phyloP scores from a whole-genome alignment of 2,797 vertebrate genomes.

The Helicolenus hilgendorfi region DNA sequence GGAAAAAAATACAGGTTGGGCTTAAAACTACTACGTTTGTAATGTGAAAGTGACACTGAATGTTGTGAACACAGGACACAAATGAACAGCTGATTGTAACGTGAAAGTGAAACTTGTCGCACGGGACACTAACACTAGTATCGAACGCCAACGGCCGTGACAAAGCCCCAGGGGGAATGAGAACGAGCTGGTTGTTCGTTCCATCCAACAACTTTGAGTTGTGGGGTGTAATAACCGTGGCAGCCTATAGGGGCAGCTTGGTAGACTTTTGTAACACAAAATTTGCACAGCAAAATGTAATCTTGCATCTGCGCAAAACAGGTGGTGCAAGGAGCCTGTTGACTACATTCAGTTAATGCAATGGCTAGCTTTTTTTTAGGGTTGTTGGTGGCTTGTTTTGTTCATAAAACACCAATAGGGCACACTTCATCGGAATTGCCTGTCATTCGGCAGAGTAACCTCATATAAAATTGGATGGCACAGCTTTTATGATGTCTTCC shows the following conservation, averaged over 20 bases:
- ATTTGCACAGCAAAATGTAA: background rate
- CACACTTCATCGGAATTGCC: background rate
- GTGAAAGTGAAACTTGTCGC: no score
- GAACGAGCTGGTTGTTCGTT: background rate
- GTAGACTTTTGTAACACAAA: background rate
- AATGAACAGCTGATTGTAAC: no score
- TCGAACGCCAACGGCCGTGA: accelerated
- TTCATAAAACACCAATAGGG: background rate
- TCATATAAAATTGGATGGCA: background rate
- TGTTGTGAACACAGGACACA: no score
- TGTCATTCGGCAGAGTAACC: background rate
- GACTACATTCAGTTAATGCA: background rate
- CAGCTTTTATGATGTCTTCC: background rate
- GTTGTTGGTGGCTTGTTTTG: background rate
- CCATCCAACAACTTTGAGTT: background rate
- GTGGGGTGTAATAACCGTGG: background rate
- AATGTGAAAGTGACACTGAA: no score
- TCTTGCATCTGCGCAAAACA: background rate
- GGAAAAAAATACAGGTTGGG: no score
- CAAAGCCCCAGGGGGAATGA: no score
- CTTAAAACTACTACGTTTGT: no score
- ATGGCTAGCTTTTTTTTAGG: background rate
- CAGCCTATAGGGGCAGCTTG: background rate
- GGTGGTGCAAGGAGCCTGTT: background rate
- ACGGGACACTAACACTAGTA: accelerated